Conservation (phyloP, 1,140 invertebrate genomes). For the Aphis gossypii region DNA sequence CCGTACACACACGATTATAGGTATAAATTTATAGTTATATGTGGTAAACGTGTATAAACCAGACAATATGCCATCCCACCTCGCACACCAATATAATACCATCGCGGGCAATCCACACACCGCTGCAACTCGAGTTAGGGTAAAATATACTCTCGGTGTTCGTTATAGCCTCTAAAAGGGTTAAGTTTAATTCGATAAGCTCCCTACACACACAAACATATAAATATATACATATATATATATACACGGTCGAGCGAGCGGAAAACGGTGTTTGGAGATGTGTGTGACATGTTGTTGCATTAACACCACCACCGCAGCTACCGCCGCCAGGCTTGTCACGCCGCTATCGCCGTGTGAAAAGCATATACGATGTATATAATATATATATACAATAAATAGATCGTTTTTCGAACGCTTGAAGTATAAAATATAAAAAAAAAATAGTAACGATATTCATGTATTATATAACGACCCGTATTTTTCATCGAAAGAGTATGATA, state of each 20-base stretch:
- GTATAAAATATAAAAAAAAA: background rate
- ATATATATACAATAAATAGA: background rate
- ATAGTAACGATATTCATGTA: background rate
- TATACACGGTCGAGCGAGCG: background rate
- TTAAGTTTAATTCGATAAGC: background rate
- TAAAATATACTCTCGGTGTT: conserved; percentile 5
- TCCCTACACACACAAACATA: background rate
- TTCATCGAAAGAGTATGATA: background rate
- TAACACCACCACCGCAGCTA: background rate
- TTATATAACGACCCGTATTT: background rate
- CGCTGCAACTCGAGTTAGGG: background rate
- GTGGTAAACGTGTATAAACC: background rate
- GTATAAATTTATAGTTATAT: background rate
- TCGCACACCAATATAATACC: background rate
- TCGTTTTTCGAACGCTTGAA: background rate
- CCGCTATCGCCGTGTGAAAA: background rate
- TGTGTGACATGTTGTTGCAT: conserved; percentile 7
- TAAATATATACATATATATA: background rate
- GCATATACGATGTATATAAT: too few relatives aligned
- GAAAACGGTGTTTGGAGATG: background rate
- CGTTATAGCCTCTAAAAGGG: conserved; percentile 21
- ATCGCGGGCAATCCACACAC: background rate
- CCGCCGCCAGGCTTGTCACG: background rate
- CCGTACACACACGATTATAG: background rate
- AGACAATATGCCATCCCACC: background rate